A percentile compares a stretch with the other conserved stretches of the same genome.
Conservation (phyloP, 2,113 vertebrate species). For the Limanda limanda region DNA sequence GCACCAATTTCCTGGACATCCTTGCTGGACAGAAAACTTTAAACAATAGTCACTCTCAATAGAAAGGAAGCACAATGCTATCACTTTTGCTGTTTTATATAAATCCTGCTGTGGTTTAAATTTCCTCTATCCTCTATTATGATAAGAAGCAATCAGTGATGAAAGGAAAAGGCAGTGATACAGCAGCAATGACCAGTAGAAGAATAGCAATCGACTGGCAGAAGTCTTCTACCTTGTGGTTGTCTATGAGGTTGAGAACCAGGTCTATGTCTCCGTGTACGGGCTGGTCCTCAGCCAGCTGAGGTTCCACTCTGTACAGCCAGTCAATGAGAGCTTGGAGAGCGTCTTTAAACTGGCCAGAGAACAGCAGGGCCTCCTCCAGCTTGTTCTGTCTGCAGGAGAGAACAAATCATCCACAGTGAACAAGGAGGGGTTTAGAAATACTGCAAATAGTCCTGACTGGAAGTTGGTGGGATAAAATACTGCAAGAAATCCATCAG, state of each 20-base stretch:
- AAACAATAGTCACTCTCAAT: background rate
- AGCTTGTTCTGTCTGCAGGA: constrained; percentile 93
- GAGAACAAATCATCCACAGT: constrained; percentile 15
- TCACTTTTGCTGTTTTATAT: background rate
- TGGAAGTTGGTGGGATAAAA: background rate
- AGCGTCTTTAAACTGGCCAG: constrained; percentile 97
- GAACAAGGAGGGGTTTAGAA: background rate
- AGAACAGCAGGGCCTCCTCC: constrained; percentile 96
- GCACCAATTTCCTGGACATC: background rate
- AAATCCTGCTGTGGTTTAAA: constrained; percentile 7
- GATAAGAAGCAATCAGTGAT: constrained; percentile 14
- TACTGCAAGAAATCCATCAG: background rate
- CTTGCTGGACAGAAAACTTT: background rate
- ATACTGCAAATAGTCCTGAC: background rate
- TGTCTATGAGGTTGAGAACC: constrained; percentile 97
- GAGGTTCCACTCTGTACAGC: constrained; percentile 96
- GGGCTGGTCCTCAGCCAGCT: constrained; percentile 96
- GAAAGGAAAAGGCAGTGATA: constrained; percentile 15
- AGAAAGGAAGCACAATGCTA: constrained; percentile 6
- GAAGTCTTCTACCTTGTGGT: constrained; percentile 91
- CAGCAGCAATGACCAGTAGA: constrained; percentile 9
- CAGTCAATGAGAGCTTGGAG: constrained; percentile 98
- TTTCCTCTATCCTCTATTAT: constrained; percentile 30
- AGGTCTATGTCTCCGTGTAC: constrained; percentile 97
- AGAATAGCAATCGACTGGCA: background rate